A percentile compares a stretch with the other conserved stretches of the same genome.
phyloP scores from a whole-genome alignment of 1,140 invertebrate genomes.

The Drosophila burlai region DNA sequence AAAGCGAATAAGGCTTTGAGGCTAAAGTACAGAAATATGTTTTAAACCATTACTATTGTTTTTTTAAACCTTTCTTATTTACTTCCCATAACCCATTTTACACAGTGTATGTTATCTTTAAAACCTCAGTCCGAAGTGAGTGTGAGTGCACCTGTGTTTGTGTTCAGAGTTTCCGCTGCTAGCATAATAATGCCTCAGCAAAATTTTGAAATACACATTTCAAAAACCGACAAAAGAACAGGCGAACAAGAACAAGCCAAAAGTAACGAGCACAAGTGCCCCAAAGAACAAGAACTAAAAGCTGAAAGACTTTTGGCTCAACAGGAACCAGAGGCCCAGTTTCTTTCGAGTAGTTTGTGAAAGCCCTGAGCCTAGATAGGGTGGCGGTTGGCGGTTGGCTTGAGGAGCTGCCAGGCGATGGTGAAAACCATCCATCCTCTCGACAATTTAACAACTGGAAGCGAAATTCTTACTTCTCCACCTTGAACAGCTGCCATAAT shows the following conservation, averaged over 20 bases:
- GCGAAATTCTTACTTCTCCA: slow-evolving; percentile 58
- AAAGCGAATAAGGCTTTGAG: no score
- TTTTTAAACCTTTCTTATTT: neutral
- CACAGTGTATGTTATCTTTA: neutral
- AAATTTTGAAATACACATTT: slow-evolving; percentile 74
- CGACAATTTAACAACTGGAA: slow-evolving; percentile 73
- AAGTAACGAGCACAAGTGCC: slow-evolving; percentile 71
- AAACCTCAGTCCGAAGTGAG: neutral
- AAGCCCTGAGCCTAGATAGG: slow-evolving; percentile 23
- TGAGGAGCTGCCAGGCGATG: slow-evolving; percentile 7
- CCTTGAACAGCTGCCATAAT: slow-evolving; percentile 60
- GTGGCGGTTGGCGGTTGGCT: slow-evolving; percentile 13
- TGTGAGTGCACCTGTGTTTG: slow-evolving; percentile 44
- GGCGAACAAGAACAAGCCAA: slow-evolving; percentile 63
- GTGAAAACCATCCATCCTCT: slow-evolving; percentile 16
- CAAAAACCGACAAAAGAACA: slow-evolving; percentile 69
- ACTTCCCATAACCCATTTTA: neutral
- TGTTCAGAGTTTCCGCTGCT: slow-evolving; percentile 75
- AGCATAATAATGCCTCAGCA: slow-evolving; percentile 56
- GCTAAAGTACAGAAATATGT: neutral
- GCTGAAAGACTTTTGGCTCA: slow-evolving; percentile 31
- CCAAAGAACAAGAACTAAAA: slow-evolving; percentile 36
- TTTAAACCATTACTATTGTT: neutral
- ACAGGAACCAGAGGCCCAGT: slow-evolving; percentile 58
- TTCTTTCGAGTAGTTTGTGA: slow-evolving; percentile 58